These are phyloP conservation scores for Ursus arctos DNA, from an alignment of 2,113 vertebrate species.

Conservation along the genomic window DNA sequence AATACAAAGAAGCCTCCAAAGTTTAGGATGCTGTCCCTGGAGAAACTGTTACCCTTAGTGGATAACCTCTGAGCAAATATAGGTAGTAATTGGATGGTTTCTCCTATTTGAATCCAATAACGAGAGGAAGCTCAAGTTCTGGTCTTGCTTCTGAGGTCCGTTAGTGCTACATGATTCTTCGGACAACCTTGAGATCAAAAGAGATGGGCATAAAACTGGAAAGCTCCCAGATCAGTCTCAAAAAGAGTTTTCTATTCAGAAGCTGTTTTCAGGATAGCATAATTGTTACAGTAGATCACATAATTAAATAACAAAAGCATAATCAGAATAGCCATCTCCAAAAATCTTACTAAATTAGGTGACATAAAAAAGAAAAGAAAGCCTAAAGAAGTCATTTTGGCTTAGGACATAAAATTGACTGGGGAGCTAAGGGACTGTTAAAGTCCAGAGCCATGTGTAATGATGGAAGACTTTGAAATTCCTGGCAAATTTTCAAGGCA, in stretches of 20 bases:
- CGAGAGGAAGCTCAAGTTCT: background rate
- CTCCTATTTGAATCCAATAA: conserved; percentile 51
- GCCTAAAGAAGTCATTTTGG: conserved; percentile 57
- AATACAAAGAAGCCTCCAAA: conserved; percentile 31
- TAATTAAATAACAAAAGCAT: conserved; percentile 80
- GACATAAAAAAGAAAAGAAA: conserved; percentile 45
- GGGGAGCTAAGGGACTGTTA: conserved; percentile 40
- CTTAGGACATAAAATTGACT: conserved; percentile 73
- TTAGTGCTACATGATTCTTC: conserved; percentile 73
- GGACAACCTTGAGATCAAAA: conserved; percentile 82
- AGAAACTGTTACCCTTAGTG: conserved; percentile 6
- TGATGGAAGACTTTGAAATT: conserved; percentile 72
- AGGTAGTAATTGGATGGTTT: background rate
- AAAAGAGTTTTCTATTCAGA: conserved; percentile 72
- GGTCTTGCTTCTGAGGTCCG: conserved; percentile 56
- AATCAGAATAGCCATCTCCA: conserved; percentile 70
- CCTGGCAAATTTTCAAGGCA: conserved; percentile 71
- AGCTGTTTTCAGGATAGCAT: conserved; percentile 73
- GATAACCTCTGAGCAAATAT: conserved; percentile 49
- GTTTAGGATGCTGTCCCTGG: background rate
- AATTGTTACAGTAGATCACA: conserved; percentile 71
- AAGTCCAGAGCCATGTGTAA: conserved; percentile 20
- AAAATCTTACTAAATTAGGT: conserved; percentile 69
- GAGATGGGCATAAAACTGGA: conserved; percentile 68
- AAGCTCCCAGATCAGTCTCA: conserved; percentile 50